Percentiles rank a stretch among this genome's conserved stretches.
Conservation (phyloP, 2,113 vertebrate genomes). For the Cisticola juncidis region DNA sequence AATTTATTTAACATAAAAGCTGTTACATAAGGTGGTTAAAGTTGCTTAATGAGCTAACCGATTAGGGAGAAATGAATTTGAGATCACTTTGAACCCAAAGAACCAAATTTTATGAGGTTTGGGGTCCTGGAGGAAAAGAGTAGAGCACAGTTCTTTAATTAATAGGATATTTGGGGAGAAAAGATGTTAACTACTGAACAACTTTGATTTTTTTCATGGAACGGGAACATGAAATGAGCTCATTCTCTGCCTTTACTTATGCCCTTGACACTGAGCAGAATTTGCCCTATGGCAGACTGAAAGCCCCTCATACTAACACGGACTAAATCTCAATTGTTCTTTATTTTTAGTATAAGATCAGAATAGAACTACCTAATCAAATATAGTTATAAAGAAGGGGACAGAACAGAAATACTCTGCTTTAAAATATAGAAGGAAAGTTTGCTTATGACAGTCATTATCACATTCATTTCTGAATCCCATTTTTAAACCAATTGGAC, state of each 20-base stretch:
- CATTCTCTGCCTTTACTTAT: background rate
- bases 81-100: conserved; percentile 59
- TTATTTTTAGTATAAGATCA: background rate
- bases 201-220: conserved; percentile 14
- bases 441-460: background rate
- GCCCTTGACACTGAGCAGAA: background rate
- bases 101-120: conserved; percentile 46
- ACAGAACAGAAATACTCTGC: background rate
- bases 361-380: background rate
- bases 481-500: background rate
- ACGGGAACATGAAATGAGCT: background rate
- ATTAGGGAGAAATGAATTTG: conserved; percentile 44
- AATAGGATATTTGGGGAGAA: background rate
- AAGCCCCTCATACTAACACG: background rate
- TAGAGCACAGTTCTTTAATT: conserved; percentile 30
- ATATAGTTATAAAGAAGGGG: background rate
- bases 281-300: background rate
- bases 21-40: conserved; percentile 56
- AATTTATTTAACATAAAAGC: conserved; percentile 66
- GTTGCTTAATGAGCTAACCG: conserved; percentile 49
- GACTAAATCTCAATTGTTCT: background rate
- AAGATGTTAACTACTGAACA: background rate
- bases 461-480: background rate
- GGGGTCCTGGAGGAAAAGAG: conserved; percentile 31
- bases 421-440: background rate